Base-by-base conservation (phyloP, 1,140 invertebrate species). In the Acromyrmex echinatior region DNA sequence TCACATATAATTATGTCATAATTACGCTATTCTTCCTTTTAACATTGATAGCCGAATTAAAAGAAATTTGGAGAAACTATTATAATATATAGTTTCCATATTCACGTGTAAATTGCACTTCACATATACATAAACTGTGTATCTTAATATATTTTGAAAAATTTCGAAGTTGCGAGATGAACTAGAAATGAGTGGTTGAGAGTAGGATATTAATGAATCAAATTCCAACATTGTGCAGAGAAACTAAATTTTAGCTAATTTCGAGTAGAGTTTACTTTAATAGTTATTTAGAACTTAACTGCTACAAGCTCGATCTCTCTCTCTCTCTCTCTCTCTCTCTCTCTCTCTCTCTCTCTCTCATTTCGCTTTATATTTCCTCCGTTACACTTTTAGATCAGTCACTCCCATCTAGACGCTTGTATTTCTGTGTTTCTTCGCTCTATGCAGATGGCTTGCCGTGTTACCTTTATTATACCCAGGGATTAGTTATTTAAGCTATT, bases 351-450 rank as follows among this genome's bases (percentile, higher is more conserved):
- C 35, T 68, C 35, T 45, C 66, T 68, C 77, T 82, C 60, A 21
- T 63, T 78, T 78, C 49, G 49, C 78, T 78, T 78, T 78, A 78
- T 78, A 70, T 70, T 80, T 70, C 86, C 65, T 79, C 80, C 53
- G 80, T 49, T 84, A 84, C 80, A 84, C 70, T 74, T 84, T 84
- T 84, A 84, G 80, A 84, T 84, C 80, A 49, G 68, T 74, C 80
- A 62, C 68, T 84, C 70, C 70, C 80, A 74, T 63, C 70, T 84
- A 84, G 80, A 84, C 70, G 39, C 39, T 25, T n/a, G 80, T 84
- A 84, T 84, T 84, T 84, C 80, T 74, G 80, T 76, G 39, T 84
- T 84, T 84, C 80, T 84, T 84, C 70, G 80, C 39, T 84, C 80
- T 63, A 76, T 51, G 80, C 80, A 76, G 70, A 84, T 84, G 51